These are phyloP conservation scores for Florisuga fusca DNA, from an alignment of 2,797 vertebrate genomes.

Conservation along the genomic window DNA sequence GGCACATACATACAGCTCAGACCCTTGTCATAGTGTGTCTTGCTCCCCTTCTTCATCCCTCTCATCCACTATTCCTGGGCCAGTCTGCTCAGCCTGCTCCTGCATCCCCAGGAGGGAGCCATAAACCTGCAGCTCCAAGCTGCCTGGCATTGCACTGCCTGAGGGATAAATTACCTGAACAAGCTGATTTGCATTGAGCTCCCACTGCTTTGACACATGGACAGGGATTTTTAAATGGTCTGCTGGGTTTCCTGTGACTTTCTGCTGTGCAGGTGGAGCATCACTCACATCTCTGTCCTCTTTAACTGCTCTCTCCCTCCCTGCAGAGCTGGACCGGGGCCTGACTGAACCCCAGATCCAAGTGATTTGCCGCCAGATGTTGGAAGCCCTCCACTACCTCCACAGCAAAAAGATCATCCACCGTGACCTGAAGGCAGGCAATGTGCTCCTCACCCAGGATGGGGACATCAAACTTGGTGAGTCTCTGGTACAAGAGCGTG, in stretches of 20 bases:
- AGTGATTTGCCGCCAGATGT: slow-evolving; percentile 93
- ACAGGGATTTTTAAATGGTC: neutral
- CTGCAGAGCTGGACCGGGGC: slow-evolving; percentile 91
- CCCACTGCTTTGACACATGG: neutral
- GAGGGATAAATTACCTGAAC: neutral
- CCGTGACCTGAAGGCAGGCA: slow-evolving; percentile 96
- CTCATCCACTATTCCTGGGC: neutral
- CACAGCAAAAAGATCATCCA: slow-evolving; percentile 97
- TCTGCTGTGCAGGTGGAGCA: neutral
- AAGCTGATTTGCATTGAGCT: neutral
- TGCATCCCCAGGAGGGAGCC: neutral
- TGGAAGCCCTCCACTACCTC: slow-evolving; percentile 92
- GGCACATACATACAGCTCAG: neutral
- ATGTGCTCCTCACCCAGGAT: slow-evolving; percentile 92
- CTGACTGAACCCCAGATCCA: slow-evolving; percentile 93
- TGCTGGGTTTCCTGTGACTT: neutral
- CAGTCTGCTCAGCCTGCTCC: neutral
- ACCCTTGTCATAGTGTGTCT: neutral
- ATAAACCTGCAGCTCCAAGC: neutral
- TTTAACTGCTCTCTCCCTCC: neutral
- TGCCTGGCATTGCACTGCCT: neutral
- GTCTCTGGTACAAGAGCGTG: fast-evolving
- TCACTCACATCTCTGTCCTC: fast-evolving
- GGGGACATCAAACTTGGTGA: slow-evolving; percentile 96
- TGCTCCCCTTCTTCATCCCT: neutral